These are phyloP conservation scores for Dryocosmus kuriphilus DNA, from an alignment of 2,888 invertebrate species.

Conservation along the genomic window DNA sequence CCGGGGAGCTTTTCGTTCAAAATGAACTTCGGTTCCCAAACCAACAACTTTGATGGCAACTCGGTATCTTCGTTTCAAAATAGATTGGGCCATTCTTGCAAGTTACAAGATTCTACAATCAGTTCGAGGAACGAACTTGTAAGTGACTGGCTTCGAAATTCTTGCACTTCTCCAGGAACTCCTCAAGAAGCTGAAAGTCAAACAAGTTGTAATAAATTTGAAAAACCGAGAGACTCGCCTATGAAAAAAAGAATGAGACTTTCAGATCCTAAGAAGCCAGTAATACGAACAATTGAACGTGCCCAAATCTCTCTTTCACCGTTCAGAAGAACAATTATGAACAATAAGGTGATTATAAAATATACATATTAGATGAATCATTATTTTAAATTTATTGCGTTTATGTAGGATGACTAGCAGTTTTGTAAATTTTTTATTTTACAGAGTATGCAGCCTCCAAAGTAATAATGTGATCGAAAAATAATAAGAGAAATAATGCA, in stretches of 20 bases:
- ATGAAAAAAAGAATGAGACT: not conserved
- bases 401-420: not conserved
- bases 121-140: not conserved
- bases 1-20: not conserved
- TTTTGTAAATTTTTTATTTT: not conserved
- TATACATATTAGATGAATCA: not conserved
- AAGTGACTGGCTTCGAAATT: slow-evolving; percentile 14
- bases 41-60: not conserved
- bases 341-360: not conserved
- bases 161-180: not conserved
- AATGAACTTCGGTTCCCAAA: not conserved
- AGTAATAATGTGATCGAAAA: not conserved
- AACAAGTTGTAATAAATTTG: slow-evolving; percentile 39
- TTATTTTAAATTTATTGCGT: not conserved
- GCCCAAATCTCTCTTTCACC: not conserved
- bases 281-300: not conserved
- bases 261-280: not conserved
- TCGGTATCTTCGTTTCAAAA: slow-evolving; percentile 8
- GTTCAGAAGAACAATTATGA: not conserved
- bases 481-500: not conserved
- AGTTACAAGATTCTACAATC: not conserved
- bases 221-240: slow-evolving; percentile 5
- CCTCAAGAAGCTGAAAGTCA: not conserved
- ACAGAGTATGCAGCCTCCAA: not conserved
- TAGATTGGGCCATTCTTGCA: not conserved